These are phyloP conservation scores for Chelmon rostratus DNA, from an alignment of 2,797 vertebrate genomes.

Conservation along the genomic window DNA sequence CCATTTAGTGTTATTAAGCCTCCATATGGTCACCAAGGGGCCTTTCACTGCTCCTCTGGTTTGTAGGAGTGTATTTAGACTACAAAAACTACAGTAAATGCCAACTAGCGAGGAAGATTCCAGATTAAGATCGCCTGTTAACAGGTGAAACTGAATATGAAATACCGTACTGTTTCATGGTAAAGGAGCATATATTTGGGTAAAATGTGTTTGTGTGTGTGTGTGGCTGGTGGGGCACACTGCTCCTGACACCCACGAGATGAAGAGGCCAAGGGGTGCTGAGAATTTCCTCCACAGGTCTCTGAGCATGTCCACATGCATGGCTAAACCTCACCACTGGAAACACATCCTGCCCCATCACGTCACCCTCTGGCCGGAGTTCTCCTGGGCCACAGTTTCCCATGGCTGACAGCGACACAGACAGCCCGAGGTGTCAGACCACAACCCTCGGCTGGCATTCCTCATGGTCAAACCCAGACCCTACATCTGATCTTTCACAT, in stretches of 20 bases:
- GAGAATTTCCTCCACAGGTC: constrained; percentile 81
- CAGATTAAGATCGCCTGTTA: constrained; percentile 4
- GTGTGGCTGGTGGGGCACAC: constrained; percentile 57
- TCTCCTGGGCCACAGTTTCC: constrained; percentile 76
- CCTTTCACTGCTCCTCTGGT: constrained; percentile 29
- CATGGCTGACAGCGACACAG: constrained; percentile 69
- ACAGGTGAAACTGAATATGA: constrained; percentile 19
- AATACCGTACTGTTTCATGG: constrained; percentile 6
- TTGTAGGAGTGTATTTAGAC: constrained; percentile 25
- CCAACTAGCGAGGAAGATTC: background rate
- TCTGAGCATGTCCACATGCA: constrained; percentile 78
- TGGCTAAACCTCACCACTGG: constrained; percentile 78
- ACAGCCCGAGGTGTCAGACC: constrained; percentile 71
- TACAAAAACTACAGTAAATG: constrained; percentile 19
- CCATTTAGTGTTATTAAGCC: constrained; percentile 45
- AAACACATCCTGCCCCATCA: constrained; percentile 84
- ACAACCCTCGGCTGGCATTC: constrained; percentile 44
- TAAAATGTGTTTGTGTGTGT: constrained; percentile 21
- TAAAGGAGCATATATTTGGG: constrained; percentile 15
- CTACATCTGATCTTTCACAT: constrained; percentile 60
- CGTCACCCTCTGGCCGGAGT: constrained; percentile 72
- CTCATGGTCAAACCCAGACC: constrained; percentile 40
- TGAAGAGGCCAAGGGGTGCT: constrained; percentile 72
- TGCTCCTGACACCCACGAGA: constrained; percentile 63
- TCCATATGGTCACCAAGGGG: constrained; percentile 37